Conservation (phyloP, 2,888 invertebrate genomes). For the Melolontha melolontha region DNA sequence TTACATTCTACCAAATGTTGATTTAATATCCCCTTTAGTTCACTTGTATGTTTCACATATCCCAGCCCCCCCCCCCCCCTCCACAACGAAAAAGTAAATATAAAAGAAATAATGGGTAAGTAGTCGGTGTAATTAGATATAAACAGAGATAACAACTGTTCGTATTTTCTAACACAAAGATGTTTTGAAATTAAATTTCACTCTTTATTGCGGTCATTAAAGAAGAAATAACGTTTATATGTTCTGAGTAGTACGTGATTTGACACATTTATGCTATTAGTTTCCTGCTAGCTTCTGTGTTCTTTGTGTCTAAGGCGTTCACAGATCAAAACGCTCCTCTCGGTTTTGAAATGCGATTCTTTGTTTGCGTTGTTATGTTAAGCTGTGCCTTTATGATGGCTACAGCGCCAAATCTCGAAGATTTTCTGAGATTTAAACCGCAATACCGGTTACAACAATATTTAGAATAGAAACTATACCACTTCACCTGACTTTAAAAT, state of each 20-base stretch:
- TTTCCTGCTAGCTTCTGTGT: slow-evolving; percentile 33
- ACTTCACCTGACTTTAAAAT: too few relatives aligned
- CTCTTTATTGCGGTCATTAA: slow-evolving; percentile 8
- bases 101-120: too few relatives aligned
- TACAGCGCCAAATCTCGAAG: slow-evolving; percentile 35
- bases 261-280: slow-evolving; percentile 40
- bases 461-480: slow-evolving; percentile 1
- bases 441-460: slow-evolving; percentile 6
- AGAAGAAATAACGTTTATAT: slow-evolving; percentile 20
- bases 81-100: too few relatives aligned
- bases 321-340: slow-evolving; percentile 37
- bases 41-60: too few relatives aligned
- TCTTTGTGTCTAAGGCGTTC: slow-evolving; percentile 37
- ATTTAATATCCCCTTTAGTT: too few relatives aligned
- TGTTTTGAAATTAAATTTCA: slow-evolving; percentile 22
- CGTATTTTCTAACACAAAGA: too few relatives aligned
- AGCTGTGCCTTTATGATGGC: slow-evolving; percentile 40
- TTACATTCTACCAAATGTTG: too few relatives aligned
- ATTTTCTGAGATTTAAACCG: slow-evolving; percentile 30
- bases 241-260: slow-evolving; percentile 29
- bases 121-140: too few relatives aligned
- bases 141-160: too few relatives aligned
- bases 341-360: slow-evolving; percentile 42
- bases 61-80: too few relatives aligned
- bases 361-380: slow-evolving; percentile 40